Percentiles rank a stretch among this genome's conserved stretches.
phyloP scores from a whole-genome alignment of 2,797 vertebrate species.

The Tiaroga cobitis region DNA sequence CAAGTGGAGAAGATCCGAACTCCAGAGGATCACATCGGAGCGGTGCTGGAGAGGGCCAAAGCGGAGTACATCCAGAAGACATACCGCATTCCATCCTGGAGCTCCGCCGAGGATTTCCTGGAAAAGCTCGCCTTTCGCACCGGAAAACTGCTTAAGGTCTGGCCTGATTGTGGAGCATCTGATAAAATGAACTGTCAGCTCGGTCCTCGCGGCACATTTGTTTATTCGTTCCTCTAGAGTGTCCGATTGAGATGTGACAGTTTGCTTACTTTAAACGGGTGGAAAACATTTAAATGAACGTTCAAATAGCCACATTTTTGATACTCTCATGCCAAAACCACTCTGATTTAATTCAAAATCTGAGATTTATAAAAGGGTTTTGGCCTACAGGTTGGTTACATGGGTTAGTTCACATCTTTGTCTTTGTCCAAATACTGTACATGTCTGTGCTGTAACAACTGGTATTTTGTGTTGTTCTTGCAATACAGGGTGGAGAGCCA shows the following conservation, averaged over 20 bases:
- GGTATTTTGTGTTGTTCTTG: constrained; percentile 32
- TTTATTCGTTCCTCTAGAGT: constrained; percentile 31
- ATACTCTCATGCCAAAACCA: constrained; percentile 9
- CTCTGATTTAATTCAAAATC: neutral
- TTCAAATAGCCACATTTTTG: neutral
- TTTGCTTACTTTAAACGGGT: constrained; percentile 26
- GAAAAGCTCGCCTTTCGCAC: constrained; percentile 92
- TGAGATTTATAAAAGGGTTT: neutral
- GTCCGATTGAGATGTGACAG: constrained; percentile 21
- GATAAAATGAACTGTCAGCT: constrained; percentile 42
- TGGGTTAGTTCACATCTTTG: neutral
- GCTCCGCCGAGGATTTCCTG: constrained; percentile 88
- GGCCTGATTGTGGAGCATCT: constrained; percentile 47
- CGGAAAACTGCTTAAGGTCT: constrained; percentile 94
- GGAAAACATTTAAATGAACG: constrained; percentile 15
- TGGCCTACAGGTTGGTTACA: neutral
- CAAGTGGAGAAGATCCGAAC: constrained; percentile 97
- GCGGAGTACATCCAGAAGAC: constrained; percentile 95
- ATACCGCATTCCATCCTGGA: constrained; percentile 91
- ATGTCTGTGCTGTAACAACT: neutral
- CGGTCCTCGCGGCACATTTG: constrained; percentile 1
- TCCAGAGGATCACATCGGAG: constrained; percentile 92
- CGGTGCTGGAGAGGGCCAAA: constrained; percentile 93
- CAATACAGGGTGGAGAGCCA: constrained; percentile 91
- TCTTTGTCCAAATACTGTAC: neutral